Base-by-base conservation (phyloP, 2,113 vertebrate genomes). In the Echinops telfairi region DNA sequence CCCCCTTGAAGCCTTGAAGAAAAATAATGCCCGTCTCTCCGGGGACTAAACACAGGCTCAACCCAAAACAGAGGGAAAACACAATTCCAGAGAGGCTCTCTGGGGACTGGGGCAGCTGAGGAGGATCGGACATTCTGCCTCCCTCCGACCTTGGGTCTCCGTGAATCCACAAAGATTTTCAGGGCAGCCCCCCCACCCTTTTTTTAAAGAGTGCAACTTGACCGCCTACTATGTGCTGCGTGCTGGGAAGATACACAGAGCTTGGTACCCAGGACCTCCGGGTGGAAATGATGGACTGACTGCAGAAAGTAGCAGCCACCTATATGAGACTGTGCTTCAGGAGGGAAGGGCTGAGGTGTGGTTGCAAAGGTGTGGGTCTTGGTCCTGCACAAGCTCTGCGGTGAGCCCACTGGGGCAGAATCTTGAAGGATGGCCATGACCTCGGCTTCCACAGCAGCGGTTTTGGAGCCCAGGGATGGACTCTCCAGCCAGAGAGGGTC, bases 1-100 rank as follows among this genome's bases (percentile, higher is more conserved):
- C 20, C 92, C 93, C 92, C 90, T 95, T 70, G 96, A 94, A 97
- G 92, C 96, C 88, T 84, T 36, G 83, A 92, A 88, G 90, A 90
- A 40, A 88, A 94, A 91, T 91, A 94, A 95, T 70, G 93, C 81
- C 47, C 23, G 88, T 2, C 62, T 29, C 94, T 78, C 93, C 1
- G 76, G 96, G 86, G 97, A 95, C 84, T 86, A 92, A 94, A 94
- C 47, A 93, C 36, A 79, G 83, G 62, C 90, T 93, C 77, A 83
- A 64, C 77, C 93, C 90, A 60, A 92, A 94, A 90, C 92, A 92
- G 94, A 91, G n/a, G 87, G 85, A 96, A 92, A 95, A 94, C 64
- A 90, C 86, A 80, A 83, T 86, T 88, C 94, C 38, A 19, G 33
- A 88, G 78, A 29, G 36, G 17, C 47, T 73, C 93, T 71, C 60